A percentile compares a stretch with the other conserved stretches of the same genome.
phyloP scores from a whole-genome alignment of 2,113 vertebrate species.

The Forbesichthys agassizii region DNA sequence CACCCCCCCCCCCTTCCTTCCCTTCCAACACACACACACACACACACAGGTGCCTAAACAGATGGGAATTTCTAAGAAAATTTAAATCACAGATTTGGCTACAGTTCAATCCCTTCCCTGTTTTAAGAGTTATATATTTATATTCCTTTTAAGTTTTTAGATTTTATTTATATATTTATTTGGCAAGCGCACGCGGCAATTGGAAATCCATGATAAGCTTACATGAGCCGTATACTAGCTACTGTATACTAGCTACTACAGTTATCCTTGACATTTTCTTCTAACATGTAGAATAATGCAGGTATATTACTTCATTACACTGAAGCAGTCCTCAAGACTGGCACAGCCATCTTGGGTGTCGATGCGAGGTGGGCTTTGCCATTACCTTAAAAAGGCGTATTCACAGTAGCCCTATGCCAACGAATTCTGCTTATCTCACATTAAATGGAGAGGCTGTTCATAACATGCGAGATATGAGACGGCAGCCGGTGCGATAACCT shows the following conservation, averaged over 20 bases:
- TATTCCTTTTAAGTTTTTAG: neutral
- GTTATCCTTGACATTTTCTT: conserved; percentile 54
- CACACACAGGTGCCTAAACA: conserved; percentile 55
- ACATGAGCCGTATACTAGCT: conserved; percentile 36
- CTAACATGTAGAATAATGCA: conserved; percentile 64
- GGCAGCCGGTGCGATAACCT: conserved; percentile 61
- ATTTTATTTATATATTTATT: neutral
- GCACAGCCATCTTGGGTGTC: conserved; percentile 19
- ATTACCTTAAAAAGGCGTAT: conserved; percentile 35
- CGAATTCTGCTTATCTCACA: conserved; percentile 56
- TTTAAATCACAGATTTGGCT: conserved; percentile 70
- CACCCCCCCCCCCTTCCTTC: conserved; percentile 13
- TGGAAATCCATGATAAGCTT: conserved; percentile 61
- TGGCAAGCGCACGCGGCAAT: conserved; percentile 48
- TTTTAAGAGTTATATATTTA: neutral
- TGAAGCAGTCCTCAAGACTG: conserved; percentile 36
- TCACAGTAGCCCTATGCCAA: conserved; percentile 44
- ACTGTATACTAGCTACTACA: conserved; percentile 40
- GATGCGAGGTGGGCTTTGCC: neutral
- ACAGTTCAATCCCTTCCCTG: conserved; percentile 43
- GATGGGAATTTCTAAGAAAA: conserved; percentile 69
- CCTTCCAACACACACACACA: conserved; percentile 23
- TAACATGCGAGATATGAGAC: conserved; percentile 60
- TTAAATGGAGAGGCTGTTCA: conserved; percentile 66
- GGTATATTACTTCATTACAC: conserved; percentile 41